Evolutionary conservation across 2,888 invertebrate genomes (phyloP).

Genomic region (Orthosia cruda): DNA sequence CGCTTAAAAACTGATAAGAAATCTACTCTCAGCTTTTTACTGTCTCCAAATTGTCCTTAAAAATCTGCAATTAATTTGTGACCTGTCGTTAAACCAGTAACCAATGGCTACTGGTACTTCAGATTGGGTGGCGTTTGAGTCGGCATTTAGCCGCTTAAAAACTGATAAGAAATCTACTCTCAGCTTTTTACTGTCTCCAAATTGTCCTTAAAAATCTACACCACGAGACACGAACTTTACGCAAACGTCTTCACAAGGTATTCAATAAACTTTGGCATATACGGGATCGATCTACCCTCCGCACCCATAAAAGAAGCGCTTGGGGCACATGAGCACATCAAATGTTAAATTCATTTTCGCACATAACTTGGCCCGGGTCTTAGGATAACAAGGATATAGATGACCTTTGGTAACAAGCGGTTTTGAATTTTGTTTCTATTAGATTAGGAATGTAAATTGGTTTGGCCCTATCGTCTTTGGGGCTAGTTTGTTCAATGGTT

Average conservation of each 20-base stretch:
- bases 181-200: constrained; percentile 3
- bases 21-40: too few relatives aligned
- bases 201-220: constrained; percentile 42
- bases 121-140: neutral
- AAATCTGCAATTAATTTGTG: constrained; percentile 20
- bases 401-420: constrained; percentile 58
- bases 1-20: neutral
- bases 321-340: constrained; percentile 56
- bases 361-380: constrained; percentile 48
- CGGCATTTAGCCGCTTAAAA: neutral
- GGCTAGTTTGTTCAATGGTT: neutral
- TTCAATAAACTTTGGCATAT: constrained; percentile 62
- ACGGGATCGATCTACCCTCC: constrained; percentile 47
- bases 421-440: constrained; percentile 27
- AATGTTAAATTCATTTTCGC: constrained; percentile 70
- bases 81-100: too few relatives aligned
- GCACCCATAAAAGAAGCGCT: constrained; percentile 49
- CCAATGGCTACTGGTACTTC: neutral
- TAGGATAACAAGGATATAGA: constrained; percentile 62
- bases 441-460: constrained; percentile 35
- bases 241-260: constrained; percentile 34
- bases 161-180: neutral
- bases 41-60: constrained; percentile 41
- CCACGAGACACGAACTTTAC: constrained; percentile 12
- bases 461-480: constrained; percentile 10